Conservation (phyloP, 2,888 invertebrate genomes). For the Micoletzkya japonica region DNA sequence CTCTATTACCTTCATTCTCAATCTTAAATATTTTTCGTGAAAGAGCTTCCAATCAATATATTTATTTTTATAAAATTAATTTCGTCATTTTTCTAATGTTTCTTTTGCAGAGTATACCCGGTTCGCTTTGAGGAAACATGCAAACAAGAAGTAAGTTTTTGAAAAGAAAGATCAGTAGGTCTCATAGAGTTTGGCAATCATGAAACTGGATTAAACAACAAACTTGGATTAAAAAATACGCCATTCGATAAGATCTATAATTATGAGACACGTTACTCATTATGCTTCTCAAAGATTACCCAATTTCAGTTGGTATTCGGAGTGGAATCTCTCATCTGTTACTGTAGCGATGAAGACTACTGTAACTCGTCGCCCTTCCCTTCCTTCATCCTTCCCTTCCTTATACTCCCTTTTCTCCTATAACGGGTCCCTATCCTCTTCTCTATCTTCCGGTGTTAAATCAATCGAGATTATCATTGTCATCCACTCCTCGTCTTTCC, state of each 20-base stretch:
- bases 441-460: too few relatives aligned
- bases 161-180: too few relatives aligned
- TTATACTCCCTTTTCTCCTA: not conserved
- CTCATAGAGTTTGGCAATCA: too few relatives aligned
- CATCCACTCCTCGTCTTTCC: not conserved
- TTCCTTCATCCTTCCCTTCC: not conserved
- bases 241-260: too few relatives aligned
- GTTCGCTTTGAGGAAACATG: constrained; percentile 9
- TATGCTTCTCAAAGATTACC: not conserved
- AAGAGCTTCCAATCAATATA: not conserved
- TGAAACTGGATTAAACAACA: too few relatives aligned
- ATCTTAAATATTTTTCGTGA: not conserved
- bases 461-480: too few relatives aligned
- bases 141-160: constrained; percentile 11
- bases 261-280: not conserved
- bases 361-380: constrained; percentile 11
- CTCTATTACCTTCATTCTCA: not conserved
- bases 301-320: constrained; percentile 27
- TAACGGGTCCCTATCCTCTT: too few relatives aligned
- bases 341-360: constrained; percentile 20
- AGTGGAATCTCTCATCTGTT: constrained; percentile 23
- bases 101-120: not conserved
- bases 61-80: not conserved
- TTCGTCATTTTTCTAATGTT: not conserved
- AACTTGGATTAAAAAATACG: too few relatives aligned